These are phyloP conservation scores for Chydorus sphaericus DNA, from an alignment of 2,888 invertebrate species.

Conservation along the genomic window DNA sequence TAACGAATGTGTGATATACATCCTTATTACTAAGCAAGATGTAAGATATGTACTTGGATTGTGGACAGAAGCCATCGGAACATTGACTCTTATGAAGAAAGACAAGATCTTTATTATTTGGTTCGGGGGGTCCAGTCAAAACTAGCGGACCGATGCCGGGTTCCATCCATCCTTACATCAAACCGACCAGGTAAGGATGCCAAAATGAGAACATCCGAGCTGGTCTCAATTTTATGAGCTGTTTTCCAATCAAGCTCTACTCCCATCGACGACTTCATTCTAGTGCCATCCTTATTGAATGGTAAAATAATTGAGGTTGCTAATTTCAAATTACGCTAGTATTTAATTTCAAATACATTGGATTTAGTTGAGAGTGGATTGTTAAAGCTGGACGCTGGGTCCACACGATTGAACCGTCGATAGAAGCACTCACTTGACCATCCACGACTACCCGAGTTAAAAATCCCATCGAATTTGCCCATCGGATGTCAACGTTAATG, in stretches of 20 bases:
- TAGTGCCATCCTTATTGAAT: neutral
- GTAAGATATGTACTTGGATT: neutral
- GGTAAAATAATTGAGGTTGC: neutral
- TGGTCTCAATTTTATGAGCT: neutral
- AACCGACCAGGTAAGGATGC: neutral
- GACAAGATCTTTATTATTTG: neutral
- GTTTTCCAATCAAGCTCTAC: neutral
- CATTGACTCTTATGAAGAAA: neutral
- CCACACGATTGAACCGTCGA: neutral
- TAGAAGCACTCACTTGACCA: neutral
- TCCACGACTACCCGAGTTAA: neutral
- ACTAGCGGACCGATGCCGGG: neutral
- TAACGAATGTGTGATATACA: too few relatives aligned
- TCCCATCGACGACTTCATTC: neutral
- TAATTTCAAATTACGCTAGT: too few relatives aligned
- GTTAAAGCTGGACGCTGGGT: neutral
- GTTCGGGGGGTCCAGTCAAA: too few relatives aligned
- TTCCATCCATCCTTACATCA: neutral
- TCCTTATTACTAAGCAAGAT: too few relatives aligned
- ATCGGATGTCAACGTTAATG: neutral
- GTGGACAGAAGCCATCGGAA: neutral
- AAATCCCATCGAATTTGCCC: constrained; percentile 8
- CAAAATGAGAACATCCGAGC: neutral
- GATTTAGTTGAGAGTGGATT: neutral
- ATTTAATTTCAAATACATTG: neutral